Evolutionary conservation across 2,888 invertebrate species (phyloP).

Genomic region (Phragmatobia fuliginosa): DNA sequence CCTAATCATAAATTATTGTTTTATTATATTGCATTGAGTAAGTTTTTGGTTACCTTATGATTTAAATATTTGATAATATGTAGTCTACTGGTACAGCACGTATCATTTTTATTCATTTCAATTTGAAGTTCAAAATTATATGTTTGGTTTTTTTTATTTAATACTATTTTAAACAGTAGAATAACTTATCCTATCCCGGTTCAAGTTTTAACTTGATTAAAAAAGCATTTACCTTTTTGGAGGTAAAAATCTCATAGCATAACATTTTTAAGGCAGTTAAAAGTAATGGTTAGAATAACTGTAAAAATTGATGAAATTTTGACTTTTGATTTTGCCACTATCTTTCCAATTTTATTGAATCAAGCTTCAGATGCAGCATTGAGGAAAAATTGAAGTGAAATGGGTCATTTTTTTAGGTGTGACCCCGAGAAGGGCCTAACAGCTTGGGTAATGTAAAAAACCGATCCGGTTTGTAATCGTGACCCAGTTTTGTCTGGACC

Average conservation of each 20-base stretch:
- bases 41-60: not conserved
- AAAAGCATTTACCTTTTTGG: not conserved
- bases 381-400: slow-evolving; percentile 22
- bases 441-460: slow-evolving; percentile 30
- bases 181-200: not conserved
- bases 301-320: no score
- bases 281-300: no score
- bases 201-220: not conserved
- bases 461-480: slow-evolving; percentile 33
- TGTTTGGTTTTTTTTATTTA: no score
- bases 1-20: no score
- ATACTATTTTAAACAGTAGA: no score
- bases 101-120: not conserved
- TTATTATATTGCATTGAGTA: not conserved
- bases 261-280: no score
- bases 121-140: not conserved
- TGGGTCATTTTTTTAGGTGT: slow-evolving; percentile 21
- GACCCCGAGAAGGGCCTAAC: slow-evolving; percentile 12
- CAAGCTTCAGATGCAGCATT: slow-evolving; percentile 4
- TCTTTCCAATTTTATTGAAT: slow-evolving; percentile 14
- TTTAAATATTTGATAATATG: not conserved
- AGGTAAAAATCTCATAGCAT: no score
- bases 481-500: slow-evolving; percentile 36
- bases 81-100: not conserved
- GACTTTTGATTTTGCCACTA: not conserved